These are phyloP conservation scores for Choloepus hoffmanni DNA, from an alignment of 2,113 vertebrate species.

Conservation along the genomic window DNA sequence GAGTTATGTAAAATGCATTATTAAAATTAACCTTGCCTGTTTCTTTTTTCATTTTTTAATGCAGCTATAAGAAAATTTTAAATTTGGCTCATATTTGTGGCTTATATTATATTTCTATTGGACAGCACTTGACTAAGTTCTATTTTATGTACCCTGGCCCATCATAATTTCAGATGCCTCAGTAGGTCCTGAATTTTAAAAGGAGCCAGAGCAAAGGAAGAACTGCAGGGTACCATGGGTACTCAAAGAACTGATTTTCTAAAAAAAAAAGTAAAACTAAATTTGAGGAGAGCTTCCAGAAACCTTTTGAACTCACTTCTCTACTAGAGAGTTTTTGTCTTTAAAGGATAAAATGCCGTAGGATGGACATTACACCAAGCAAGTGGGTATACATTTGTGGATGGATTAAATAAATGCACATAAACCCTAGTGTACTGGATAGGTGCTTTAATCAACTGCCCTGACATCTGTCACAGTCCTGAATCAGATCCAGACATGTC, in stretches of 20 bases:
- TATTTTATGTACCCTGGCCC: not conserved
- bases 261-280: conserved; percentile 42
- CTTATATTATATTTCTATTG: not conserved
- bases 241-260: not conserved
- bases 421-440: not conserved
- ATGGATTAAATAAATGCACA: not conserved
- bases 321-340: not conserved
- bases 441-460: conserved; percentile 4
- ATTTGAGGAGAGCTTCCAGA: not conserved
- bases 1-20: not conserved
- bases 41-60: not conserved
- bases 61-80: not conserved
- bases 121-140: not conserved
- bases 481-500: conserved; percentile 27
- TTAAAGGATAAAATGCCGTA: conserved; percentile 6
- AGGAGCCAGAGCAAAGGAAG: not conserved
- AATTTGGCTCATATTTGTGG: not conserved
- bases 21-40: not conserved
- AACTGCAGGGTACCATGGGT: not conserved
- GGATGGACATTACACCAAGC: not conserved
- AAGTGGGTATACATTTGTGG: not conserved
- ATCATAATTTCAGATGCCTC: not conserved
- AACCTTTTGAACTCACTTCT: not conserved
- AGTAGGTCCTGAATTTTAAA: conserved; percentile 8
- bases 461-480: not conserved